Evolutionary conservation across 1,140 invertebrate species (phyloP), one percentile per base, ranked within the genome.

Genomic region (Drosophila hydei): DNA sequence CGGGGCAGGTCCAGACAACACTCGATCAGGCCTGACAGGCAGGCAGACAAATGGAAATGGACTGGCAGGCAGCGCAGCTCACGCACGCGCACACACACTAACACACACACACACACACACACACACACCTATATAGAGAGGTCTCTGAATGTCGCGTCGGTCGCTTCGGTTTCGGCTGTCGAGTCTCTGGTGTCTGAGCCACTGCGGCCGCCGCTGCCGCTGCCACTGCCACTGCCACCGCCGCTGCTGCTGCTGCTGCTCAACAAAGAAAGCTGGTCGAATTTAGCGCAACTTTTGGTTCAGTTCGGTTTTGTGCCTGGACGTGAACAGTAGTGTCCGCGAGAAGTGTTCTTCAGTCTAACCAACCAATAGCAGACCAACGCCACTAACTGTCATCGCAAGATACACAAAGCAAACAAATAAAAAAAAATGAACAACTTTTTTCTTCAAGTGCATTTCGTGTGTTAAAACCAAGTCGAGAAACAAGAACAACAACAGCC

Each of bases 241-340:
- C 27, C 6, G 7, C 7, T 8, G 27, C 7, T 8, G 47, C 52
- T 42, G 11, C 43, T 59, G 75, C 72, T 77, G 84, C 87, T 90
- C 87, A 90, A 83, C 80, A 81, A 90, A 90, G 87, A 90, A 90
- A 90, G 87, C 87, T 90, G 87, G 87, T 87, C 87, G 75, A 90
- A 83, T 87, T 78, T 78, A 87, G 79, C 71, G 68, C 78, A 83
- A 79, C 87, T 87, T 75, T 89, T 72, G 74, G 73, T 71, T 90
- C 76, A 90, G 87, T 90, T 89, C 87, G 87, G 81, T 90, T 90
- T 87, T 79, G 89, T 81, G 80, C 78, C 84, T 89, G 81, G 73
- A 77, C 80, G 87, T 80, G 87, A 81, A 76, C 76, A 90, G 81
- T 59, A 75, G 75, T 87, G 78, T 52, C 45, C 83, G 83, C 75